Evolutionary conservation across 1,140 invertebrate genomes (phyloP).

Genomic region (Stratiolaelaps scimitus): DNA sequence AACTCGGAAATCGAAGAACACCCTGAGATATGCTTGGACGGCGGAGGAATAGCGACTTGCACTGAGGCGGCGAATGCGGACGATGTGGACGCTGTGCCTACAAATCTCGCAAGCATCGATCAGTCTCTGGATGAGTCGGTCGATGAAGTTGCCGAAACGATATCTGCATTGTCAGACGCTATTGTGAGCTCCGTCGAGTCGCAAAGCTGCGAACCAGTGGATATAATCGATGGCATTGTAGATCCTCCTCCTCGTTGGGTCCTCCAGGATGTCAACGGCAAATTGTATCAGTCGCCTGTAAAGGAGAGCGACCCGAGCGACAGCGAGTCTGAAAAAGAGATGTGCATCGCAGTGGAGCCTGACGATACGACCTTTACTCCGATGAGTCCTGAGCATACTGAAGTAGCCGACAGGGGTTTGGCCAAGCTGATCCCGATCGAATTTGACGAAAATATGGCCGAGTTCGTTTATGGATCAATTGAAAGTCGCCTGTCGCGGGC

Average conservation of each 20-base stretch:
- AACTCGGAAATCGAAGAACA: too few relatives aligned
- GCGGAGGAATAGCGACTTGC: too few relatives aligned
- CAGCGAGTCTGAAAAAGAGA: constrained; percentile 5
- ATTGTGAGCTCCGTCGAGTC: too few relatives aligned
- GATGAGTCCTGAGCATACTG: constrained; percentile 9
- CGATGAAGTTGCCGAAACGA: too few relatives aligned
- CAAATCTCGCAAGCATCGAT: too few relatives aligned
- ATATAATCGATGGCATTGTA: background rate
- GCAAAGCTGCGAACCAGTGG: background rate
- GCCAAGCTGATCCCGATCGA: constrained; percentile 4
- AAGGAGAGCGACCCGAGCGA: background rate
- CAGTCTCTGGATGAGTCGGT: too few relatives aligned
- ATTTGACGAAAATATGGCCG: background rate
- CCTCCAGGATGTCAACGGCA: background rate
- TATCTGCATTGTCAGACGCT: too few relatives aligned
- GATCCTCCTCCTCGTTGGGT: background rate
- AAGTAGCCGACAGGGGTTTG: background rate
- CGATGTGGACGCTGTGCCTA: too few relatives aligned
- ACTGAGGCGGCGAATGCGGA: too few relatives aligned
- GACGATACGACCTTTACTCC: background rate
- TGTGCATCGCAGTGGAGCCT: background rate
- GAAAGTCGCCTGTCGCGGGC: background rate
- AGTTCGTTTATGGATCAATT: background rate
- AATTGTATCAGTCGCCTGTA: background rate
- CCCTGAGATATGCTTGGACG: too few relatives aligned